Conservation (phyloP, 2,113 vertebrate genomes). For the Notiomystis cincta region DNA sequence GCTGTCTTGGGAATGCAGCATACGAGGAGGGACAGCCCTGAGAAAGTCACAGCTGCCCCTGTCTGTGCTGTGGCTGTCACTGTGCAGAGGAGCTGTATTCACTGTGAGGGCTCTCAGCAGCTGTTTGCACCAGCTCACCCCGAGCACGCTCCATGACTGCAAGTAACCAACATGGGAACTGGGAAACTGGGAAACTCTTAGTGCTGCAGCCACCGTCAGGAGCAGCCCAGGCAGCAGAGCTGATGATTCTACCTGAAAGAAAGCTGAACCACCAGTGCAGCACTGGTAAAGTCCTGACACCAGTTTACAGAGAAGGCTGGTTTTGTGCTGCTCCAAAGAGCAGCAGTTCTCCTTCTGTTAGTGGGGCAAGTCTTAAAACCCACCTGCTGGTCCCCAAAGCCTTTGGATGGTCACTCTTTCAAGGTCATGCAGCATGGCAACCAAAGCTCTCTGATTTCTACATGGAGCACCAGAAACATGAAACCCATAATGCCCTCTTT, state of each 20-base stretch:
- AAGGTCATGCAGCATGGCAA: neutral
- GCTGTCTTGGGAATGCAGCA: neutral
- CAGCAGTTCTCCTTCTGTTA: neutral
- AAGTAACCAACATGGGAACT: neutral
- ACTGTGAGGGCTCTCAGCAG: neutral
- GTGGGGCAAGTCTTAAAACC: neutral
- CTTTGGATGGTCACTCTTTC: neutral
- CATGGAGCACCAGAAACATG: neutral
- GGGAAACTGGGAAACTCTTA: neutral
- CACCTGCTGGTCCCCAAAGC: neutral
- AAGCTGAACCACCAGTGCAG: neutral
- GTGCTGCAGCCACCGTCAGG: neutral
- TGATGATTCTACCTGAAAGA: neutral
- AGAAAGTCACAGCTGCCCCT: neutral
- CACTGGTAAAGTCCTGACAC: neutral
- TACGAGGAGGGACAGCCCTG: neutral
- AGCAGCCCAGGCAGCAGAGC: neutral
- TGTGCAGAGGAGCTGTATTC: neutral
- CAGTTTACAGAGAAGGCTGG: neutral
- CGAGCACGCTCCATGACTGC: neutral
- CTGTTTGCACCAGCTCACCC: neutral
- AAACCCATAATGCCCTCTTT: neutral
- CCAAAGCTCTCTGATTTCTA: neutral
- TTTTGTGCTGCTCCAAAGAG: neutral
- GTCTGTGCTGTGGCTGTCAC: neutral